Evolutionary conservation across 2,888 invertebrate species (phyloP).

Genomic region (Stenotaenia linearis): DNA sequence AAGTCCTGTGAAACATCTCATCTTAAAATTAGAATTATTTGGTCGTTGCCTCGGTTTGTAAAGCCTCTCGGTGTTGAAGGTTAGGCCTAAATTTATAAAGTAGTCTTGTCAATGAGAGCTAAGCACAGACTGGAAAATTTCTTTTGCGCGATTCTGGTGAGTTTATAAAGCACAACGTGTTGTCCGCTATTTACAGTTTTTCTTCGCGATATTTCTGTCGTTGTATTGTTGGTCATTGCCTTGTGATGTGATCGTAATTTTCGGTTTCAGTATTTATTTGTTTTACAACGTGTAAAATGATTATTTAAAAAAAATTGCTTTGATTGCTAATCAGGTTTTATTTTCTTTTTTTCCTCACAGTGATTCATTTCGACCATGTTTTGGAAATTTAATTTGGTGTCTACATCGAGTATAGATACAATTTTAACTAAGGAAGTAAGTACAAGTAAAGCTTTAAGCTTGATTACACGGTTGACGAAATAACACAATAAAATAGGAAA

Average conservation of each 20-base stretch:
- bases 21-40: not conserved
- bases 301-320: too few relatives aligned
- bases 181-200: not conserved
- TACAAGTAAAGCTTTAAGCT: not conserved
- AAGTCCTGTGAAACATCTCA: not conserved
- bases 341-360: not conserved
- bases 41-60: not conserved
- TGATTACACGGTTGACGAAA: not conserved
- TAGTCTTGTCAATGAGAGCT: not conserved
- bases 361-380: conserved; percentile 56
- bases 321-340: not conserved
- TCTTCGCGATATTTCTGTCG: not conserved
- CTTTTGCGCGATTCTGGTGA: not conserved
- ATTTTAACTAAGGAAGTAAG: conserved; percentile 70
- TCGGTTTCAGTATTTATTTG: too few relatives aligned
- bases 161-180: not conserved
- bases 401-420: conserved; percentile 67
- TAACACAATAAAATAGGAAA: not conserved
- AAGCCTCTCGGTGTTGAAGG: not conserved
- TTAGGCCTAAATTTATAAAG: not conserved
- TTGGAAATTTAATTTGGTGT: conserved; percentile 71
- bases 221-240: too few relatives aligned
- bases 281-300: too few relatives aligned
- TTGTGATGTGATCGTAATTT: too few relatives aligned
- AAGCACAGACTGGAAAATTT: not conserved